These are phyloP conservation scores for Lepeophtheirus salmonis DNA, from an alignment of 1,140 invertebrate species.

Conservation along the genomic window DNA sequence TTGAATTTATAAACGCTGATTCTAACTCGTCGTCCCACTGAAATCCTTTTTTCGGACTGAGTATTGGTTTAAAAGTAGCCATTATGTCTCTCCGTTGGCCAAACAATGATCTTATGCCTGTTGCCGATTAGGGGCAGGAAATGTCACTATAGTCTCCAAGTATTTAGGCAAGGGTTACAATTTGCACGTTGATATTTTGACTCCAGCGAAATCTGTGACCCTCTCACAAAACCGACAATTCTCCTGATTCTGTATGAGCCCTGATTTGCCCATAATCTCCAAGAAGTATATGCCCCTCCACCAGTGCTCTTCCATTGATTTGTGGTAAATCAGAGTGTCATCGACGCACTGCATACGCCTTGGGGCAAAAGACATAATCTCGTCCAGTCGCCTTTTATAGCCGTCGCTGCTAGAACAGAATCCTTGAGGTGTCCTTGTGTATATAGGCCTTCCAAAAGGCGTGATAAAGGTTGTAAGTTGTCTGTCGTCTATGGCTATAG, in stretches of 20 bases:
- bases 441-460: too few species aligned
- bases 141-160: neutral
- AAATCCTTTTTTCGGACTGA: neutral
- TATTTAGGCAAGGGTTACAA: too few species aligned
- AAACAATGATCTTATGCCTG: neutral
- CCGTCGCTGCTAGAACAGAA: too few species aligned
- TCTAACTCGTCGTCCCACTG: neutral
- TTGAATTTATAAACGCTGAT: neutral
- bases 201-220: neutral
- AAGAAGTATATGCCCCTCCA: neutral
- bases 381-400: too few species aligned
- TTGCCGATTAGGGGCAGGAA: neutral
- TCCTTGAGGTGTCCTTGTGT: too few species aligned
- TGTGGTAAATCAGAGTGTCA: neutral
- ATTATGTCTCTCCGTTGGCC: neutral
- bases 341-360: too few species aligned
- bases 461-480: too few species aligned
- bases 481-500: too few species aligned
- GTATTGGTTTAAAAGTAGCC: neutral
- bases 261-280: neutral
- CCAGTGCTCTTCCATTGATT: neutral
- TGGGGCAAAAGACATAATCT: too few species aligned
- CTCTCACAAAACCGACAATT: neutral
- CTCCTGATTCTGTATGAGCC: neutral
- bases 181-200: neutral